Base-by-base conservation (phyloP, 2,797 vertebrate species). In the Falco rusticolus region DNA sequence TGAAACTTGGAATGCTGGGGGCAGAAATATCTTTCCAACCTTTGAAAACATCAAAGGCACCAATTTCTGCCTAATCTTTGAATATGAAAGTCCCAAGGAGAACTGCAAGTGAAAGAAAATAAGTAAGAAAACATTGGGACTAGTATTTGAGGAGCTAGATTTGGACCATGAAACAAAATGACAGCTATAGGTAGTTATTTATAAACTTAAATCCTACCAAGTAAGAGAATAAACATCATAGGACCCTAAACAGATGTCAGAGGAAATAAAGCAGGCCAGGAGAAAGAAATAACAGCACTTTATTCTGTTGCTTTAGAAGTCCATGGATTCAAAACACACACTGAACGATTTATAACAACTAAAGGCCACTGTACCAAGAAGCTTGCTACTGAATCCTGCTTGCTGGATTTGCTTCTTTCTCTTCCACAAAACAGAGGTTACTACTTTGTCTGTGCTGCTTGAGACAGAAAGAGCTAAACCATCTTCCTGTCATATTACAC, bases 31-130 rank as follows among this genome's bases (percentile, higher is more conserved):
- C 20, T 76, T 92, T 71, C 28, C 26, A 87, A 2, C 28, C 21
- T 85, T 83, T 89, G 64, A 84, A 92, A 91, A 87, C 50, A 61
- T 85, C 57, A 87, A 74, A 87, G 71, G 29, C 37, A 34, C 77
- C 80, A 51, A 12, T 90, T 74, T 90, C 39, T 93, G 43, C 60
- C 34, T 77, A 45, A 56, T 91, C 60, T 68, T 53, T 71, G 45
- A 92, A 78, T 91, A 74, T 71, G 54, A 43, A 82, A 75, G 45
- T 18, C 47, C 18, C 57, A 81, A 26, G 6, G 19, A 87, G 48
- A 93, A 57, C 34, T 84, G n/a, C 29, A 89, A 92, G 76, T 85
- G 29, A 87, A 88, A 86, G 31, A 34, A 89, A 72, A 13, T 18
- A 71, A 48, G 31, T 57, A 48, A 72, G 71, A 9, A 68, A 85